Conservation (phyloP, 1,140 invertebrate genomes). For the Micrasema minimum region DNA sequence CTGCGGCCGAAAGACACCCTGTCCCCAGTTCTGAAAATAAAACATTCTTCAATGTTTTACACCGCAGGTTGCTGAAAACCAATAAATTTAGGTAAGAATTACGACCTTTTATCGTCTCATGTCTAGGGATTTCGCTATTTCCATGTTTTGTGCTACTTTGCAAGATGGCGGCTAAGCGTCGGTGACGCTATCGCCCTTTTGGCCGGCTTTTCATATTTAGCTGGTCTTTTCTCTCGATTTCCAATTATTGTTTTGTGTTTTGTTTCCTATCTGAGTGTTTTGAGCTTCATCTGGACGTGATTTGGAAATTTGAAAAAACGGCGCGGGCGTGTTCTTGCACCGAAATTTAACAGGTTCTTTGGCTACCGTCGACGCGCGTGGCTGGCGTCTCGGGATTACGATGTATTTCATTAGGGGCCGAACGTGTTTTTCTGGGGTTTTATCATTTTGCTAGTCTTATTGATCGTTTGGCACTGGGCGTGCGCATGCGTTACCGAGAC, state of each 20-base stretch:
- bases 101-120: background rate
- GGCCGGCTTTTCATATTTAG: background rate
- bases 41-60: conserved; percentile 41
- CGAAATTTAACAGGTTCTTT: too few species aligned
- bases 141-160: background rate
- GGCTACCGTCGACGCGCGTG: too few species aligned
- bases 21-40: conserved; percentile 1
- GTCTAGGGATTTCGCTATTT: background rate
- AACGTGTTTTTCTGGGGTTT: too few species aligned
- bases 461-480: background rate
- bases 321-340: too few species aligned
- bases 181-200: conserved; percentile 26
- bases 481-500: background rate
- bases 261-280: background rate
- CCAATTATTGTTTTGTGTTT: background rate
- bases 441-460: background rate
- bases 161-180: conserved; percentile 23
- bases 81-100: conserved; percentile 35
- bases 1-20: conserved; percentile 37
- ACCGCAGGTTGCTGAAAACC: conserved; percentile 37
- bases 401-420: too few species aligned
- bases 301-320: too few species aligned
- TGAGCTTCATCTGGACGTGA: too few species aligned
- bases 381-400: too few species aligned
- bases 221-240: background rate